These are phyloP conservation scores for Thumatha senex DNA, from an alignment of 2,888 invertebrate genomes.

Conservation along the genomic window DNA sequence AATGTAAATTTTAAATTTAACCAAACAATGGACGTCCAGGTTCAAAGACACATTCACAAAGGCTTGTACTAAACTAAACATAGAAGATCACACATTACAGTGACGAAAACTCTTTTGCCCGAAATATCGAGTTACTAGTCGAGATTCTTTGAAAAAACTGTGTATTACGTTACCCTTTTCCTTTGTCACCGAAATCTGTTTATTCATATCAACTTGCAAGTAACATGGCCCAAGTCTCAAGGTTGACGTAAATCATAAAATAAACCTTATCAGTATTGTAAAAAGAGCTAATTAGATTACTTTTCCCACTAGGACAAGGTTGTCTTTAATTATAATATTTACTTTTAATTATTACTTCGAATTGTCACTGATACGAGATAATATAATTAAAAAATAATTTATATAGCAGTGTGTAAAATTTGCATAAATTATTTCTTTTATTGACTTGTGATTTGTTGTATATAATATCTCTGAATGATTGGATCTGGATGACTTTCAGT, in stretches of 20 bases:
- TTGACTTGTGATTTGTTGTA: too few relatives aligned
- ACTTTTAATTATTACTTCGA: conserved; percentile 13
- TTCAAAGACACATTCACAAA: not conserved
- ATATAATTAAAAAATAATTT: too few relatives aligned
- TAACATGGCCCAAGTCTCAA: conserved; percentile 31
- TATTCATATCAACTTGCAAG: conserved; percentile 47
- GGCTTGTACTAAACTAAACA: not conserved
- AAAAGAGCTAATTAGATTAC: conserved; percentile 17
- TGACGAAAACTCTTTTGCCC: conserved; percentile 11
- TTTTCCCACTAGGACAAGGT: conserved; percentile 17
- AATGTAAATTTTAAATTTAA: not conserved
- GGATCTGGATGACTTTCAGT: too few relatives aligned
- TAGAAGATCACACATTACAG: conserved; percentile 1
- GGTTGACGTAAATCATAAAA: conserved; percentile 20
- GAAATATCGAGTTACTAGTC: conserved; percentile 20
- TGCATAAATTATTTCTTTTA: too few relatives aligned
- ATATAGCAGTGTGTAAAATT: too few relatives aligned
- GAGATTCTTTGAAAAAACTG: conserved; percentile 16
- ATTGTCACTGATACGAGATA: conserved; percentile 2
- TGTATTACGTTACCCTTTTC: conserved; percentile 36
- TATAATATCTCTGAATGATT: too few relatives aligned
- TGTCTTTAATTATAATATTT: conserved; percentile 17
- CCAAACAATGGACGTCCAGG: not conserved
- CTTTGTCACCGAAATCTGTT: conserved; percentile 39
- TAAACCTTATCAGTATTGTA: conserved; percentile 1